phyloP scores from a whole-genome alignment of 2,113 vertebrate species.

The Cryptomyrus ogoouensis region DNA sequence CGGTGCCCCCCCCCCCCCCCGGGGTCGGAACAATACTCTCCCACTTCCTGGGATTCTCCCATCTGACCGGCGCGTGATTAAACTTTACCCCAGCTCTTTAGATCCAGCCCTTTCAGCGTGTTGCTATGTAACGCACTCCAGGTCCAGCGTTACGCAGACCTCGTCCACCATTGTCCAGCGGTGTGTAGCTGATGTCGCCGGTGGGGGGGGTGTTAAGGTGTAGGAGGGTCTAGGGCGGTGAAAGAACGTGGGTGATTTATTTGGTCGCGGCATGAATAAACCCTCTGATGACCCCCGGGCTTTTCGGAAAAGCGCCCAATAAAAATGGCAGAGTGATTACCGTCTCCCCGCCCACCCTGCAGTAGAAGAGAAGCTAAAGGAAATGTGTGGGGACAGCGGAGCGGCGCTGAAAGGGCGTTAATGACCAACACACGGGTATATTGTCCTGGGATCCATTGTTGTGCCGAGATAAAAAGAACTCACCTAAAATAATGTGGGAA shows the following conservation, averaged over 20 bases:
- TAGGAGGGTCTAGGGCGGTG: background rate
- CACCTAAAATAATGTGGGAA: constrained; percentile 56
- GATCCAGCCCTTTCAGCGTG: constrained; percentile 53
- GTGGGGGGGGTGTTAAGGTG: constrained; percentile 11
- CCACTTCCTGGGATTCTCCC: constrained; percentile 47
- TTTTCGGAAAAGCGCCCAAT: constrained; percentile 47
- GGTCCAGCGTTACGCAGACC: constrained; percentile 44
- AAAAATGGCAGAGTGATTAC: constrained; percentile 29
- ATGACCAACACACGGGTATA: constrained; percentile 60
- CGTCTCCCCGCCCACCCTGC: constrained; percentile 62
- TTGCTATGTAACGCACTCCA: constrained; percentile 63
- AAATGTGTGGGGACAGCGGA: constrained; percentile 39
- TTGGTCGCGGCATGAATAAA: background rate
- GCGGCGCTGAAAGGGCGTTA: constrained; percentile 63
- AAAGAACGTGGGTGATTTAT: background rate
- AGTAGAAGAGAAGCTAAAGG: constrained; percentile 48
- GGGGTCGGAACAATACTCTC: constrained; percentile 26
- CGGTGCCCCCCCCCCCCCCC: constrained; percentile 37
- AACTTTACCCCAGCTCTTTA: constrained; percentile 59
- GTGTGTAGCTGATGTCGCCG: constrained; percentile 31
- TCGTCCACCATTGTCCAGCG: background rate
- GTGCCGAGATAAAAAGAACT: constrained; percentile 38
- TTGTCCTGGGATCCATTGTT: constrained; percentile 69
- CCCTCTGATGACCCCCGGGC: constrained; percentile 40
- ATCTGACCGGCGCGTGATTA: constrained; percentile 55